A percentile compares a stretch with the other conserved stretches of the same genome.
Evolutionary conservation across 1,140 invertebrate genomes (phyloP).

Genomic region (Papilio polyxenes): DNA sequence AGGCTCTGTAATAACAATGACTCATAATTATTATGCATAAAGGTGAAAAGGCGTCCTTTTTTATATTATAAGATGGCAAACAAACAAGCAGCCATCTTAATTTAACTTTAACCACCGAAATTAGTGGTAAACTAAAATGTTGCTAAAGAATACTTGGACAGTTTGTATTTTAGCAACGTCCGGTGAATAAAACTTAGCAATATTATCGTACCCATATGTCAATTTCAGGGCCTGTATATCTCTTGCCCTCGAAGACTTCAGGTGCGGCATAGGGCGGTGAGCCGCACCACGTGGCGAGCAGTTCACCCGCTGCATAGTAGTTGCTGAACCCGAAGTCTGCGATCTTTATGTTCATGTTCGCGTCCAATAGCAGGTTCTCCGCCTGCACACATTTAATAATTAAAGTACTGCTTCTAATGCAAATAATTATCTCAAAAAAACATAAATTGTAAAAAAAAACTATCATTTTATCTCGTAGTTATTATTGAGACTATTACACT

Average conservation of each 20-base stretch:
- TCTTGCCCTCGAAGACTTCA: constrained; percentile 97
- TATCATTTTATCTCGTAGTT: too few relatives aligned
- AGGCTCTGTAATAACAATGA: constrained; percentile 85
- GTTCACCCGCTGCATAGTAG: constrained; percentile 90
- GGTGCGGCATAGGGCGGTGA: constrained; percentile 99
- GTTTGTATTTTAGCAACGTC: neutral
- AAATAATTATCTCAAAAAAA: neutral
- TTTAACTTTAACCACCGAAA: too few relatives aligned
- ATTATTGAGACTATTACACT: too few relatives aligned
- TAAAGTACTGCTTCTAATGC: neutral
- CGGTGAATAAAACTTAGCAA: constrained; percentile 28
- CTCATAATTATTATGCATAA: neutral
- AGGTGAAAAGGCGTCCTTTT: neutral
- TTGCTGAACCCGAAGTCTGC: constrained; percentile 98
- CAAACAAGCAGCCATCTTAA: too few relatives aligned
- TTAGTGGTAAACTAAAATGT: too few relatives aligned
- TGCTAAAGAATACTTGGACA: too few relatives aligned
- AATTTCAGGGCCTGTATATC: constrained; percentile 97
- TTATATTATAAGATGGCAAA: too few relatives aligned
- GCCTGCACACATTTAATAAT: constrained; percentile 80
- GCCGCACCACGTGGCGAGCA: constrained; percentile 97
- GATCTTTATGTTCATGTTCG: constrained; percentile 97
- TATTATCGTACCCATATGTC: constrained; percentile 94
- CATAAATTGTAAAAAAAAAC: too few relatives aligned
- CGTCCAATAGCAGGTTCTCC: constrained; percentile 97